Conservation (phyloP, 2,888 invertebrate genomes). For the Xestobium rufovillosum region DNA sequence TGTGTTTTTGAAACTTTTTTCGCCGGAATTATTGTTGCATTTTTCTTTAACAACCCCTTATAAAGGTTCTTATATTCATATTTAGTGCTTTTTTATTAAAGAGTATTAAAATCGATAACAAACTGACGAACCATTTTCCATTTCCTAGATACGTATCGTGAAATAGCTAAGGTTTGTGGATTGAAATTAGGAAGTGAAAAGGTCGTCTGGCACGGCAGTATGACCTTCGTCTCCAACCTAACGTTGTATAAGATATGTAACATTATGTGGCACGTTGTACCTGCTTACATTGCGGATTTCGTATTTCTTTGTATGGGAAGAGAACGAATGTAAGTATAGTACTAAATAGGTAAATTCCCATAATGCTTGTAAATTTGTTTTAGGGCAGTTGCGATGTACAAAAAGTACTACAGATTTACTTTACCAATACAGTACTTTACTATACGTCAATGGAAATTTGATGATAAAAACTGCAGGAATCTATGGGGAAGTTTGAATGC, state of each 20-base stretch:
- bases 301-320: conserved; percentile 51
- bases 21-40: no score
- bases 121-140: no score
- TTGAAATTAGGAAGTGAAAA: conserved; percentile 48
- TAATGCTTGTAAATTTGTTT: no score
- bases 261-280: conserved; percentile 54
- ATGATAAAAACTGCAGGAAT: conserved; percentile 43
- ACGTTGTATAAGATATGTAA: conserved; percentile 50
- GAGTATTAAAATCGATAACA: no score
- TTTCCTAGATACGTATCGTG: conserved; percentile 49
- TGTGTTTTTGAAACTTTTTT: conserved; percentile 76
- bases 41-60: no score
- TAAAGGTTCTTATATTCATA: no score
- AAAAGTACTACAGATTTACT: no score
- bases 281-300: conserved; percentile 57
- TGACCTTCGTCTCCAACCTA: conserved; percentile 53
- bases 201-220: conserved; percentile 57
- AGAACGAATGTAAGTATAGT: conserved; percentile 52
- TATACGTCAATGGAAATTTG: conserved; percentile 71
- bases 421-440: no score
- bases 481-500: conserved; percentile 51
- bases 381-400: no score
- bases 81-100: no score
- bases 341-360: background rate
- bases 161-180: conserved; percentile 47